These are phyloP conservation scores for Mus spretus DNA, from an alignment of 2,797 vertebrate species.

Conservation along the genomic window DNA sequence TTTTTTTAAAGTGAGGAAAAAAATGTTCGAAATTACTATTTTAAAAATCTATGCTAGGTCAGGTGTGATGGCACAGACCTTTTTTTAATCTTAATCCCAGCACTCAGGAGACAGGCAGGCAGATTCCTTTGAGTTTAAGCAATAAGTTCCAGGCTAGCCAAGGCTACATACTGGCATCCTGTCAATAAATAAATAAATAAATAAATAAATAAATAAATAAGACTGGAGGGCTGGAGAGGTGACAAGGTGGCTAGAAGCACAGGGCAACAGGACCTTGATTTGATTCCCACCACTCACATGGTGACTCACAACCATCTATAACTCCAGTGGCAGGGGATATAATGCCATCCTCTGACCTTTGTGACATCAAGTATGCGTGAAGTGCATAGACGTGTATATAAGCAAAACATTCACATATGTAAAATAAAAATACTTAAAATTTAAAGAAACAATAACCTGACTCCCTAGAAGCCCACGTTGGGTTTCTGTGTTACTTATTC, in stretches of 20 bases:
- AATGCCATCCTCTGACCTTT: background rate
- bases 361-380: background rate
- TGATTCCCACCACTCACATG: background rate
- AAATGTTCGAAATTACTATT: background rate
- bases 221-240: background rate
- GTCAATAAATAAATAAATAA: background rate
- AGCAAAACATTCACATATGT: background rate
- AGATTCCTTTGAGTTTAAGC: background rate
- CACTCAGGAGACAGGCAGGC: background rate
- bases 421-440: background rate
- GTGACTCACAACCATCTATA: background rate
- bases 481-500: constrained; percentile 9
- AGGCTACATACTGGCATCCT: background rate
- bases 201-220: background rate
- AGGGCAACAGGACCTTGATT: background rate
- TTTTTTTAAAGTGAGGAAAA: background rate
- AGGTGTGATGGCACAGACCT: too few relatives aligned
- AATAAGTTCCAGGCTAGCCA: background rate
- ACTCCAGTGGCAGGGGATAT: background rate
- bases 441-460: background rate
- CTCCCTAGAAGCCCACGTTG: background rate
- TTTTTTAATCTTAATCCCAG: too few relatives aligned
- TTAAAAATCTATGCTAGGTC: background rate
- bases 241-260: background rate
- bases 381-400: background rate